Percentiles rank a stretch among this genome's conserved stretches.
Evolutionary conservation across 2,888 invertebrate genomes (phyloP).

Genomic region (Caenorhabditis uteleia): DNA sequence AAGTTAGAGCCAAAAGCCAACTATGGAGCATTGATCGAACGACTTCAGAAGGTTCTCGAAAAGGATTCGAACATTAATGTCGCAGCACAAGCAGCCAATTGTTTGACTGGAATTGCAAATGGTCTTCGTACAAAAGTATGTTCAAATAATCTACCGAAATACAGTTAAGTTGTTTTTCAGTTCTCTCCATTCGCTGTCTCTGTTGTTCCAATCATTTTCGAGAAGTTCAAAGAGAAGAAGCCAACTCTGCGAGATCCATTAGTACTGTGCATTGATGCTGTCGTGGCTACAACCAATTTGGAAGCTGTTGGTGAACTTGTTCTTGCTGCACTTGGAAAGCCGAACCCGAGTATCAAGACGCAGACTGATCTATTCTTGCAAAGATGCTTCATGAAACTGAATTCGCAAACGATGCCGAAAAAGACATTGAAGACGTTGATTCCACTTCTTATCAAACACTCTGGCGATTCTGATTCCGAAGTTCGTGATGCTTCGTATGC

Average conservation of each 20-base stretch:
- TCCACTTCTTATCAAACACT: constrained; percentile 59
- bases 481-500: constrained; percentile 91
- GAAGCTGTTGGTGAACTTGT: constrained; percentile 79
- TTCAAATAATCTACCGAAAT: no score
- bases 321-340: constrained; percentile 79
- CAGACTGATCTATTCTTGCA: constrained; percentile 70
- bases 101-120: constrained; percentile 81
- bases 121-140: constrained; percentile 88
- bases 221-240: constrained; percentile 98
- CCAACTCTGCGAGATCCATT: constrained; percentile 84
- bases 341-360: constrained; percentile 72
- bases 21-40: constrained; percentile 85
- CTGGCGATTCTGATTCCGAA: constrained; percentile 78
- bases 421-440: constrained; percentile 72
- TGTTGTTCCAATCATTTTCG: constrained; percentile 77
- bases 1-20: constrained; percentile 86
- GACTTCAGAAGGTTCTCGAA: constrained; percentile 87
- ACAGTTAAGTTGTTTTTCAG: constrained; percentile 76
- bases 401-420: constrained; percentile 70
- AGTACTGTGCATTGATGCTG: constrained; percentile 86
- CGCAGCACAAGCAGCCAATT: constrained; percentile 85
- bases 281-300: constrained; percentile 72
- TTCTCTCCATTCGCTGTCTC: constrained; percentile 20
- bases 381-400: constrained; percentile 40
- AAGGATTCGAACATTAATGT: constrained; percentile 95